Evolutionary conservation across 2,113 vertebrate species (phyloP).

Genomic region (Microtus pennsylvanicus): DNA sequence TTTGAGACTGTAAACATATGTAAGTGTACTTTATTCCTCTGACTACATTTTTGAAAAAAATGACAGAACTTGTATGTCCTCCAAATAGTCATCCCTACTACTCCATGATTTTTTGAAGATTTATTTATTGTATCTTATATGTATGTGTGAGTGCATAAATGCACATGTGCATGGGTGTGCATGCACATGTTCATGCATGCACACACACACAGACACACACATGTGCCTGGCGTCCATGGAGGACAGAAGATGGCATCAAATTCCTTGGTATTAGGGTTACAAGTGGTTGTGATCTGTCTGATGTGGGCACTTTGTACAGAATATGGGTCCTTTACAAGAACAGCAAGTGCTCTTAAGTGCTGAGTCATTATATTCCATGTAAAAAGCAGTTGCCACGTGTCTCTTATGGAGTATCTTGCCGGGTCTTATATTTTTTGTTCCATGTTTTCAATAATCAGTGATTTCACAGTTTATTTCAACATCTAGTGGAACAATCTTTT

Average conservation of each 20-base stretch:
- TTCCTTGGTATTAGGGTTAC: background rate
- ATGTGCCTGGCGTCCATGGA: background rate
- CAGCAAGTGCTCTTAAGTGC: background rate
- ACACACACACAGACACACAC: background rate
- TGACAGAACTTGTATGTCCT: background rate
- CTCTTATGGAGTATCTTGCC: background rate
- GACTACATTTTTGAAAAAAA: background rate
- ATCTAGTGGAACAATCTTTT: background rate
- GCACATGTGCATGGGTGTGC: background rate
- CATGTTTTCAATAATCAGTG: background rate
- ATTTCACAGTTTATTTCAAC: constrained; percentile 12
- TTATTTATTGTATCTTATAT: background rate
- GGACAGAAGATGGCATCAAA: background rate
- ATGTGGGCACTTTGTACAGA: background rate
- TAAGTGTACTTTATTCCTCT: background rate
- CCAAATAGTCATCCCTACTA: background rate
- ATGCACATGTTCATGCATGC: too few relatives aligned
- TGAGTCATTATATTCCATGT: too few relatives aligned
- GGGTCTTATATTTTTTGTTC: background rate
- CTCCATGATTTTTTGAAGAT: background rate
- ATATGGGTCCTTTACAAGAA: background rate
- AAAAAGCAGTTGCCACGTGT: background rate
- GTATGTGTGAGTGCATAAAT: too few relatives aligned
- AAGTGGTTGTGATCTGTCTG: too few relatives aligned
- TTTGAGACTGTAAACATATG: background rate